Evolutionary conservation across 1,140 invertebrate species (phyloP).

Genomic region (Medauroidea extradentata): DNA sequence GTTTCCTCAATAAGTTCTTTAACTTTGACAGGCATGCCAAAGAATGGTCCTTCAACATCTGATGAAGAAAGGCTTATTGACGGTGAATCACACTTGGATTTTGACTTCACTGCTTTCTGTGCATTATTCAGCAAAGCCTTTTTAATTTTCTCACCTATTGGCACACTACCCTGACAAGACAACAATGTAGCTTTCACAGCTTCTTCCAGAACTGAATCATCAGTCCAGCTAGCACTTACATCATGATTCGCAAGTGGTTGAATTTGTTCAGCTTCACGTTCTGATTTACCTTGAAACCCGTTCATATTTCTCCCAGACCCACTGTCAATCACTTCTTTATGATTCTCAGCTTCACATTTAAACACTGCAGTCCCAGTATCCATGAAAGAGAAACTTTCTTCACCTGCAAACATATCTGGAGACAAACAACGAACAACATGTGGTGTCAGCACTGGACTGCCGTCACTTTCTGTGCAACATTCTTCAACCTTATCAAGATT

Average conservation of each 20-base stretch:
- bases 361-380: neutral
- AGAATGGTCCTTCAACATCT: conserved; percentile 54
- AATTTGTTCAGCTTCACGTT: neutral
- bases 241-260: neutral
- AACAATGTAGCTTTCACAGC: neutral
- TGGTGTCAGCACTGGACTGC: neutral
- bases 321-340: neutral
- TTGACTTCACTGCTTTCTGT: conserved; percentile 20
- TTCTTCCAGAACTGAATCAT: neutral
- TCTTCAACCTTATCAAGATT: neutral
- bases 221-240: neutral
- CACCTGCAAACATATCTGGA: neutral
- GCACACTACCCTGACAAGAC: neutral
- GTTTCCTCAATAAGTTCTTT: conserved; percentile 57
- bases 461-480: neutral
- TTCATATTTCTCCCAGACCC: too few relatives aligned
- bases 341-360: neutral
- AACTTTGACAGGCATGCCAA: conserved; percentile 62
- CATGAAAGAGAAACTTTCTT: neutral
- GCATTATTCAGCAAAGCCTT: conserved; percentile 32
- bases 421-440: too few relatives aligned
- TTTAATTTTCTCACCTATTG: conserved; percentile 23
- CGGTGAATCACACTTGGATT: conserved; percentile 16
- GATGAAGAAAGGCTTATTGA: conserved; percentile 17
- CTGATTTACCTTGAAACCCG: neutral